A percentile compares a stretch with the other conserved stretches of the same genome.
Evolutionary conservation across 2,888 invertebrate genomes (phyloP).

Genomic region (Thera obeliscata): DNA sequence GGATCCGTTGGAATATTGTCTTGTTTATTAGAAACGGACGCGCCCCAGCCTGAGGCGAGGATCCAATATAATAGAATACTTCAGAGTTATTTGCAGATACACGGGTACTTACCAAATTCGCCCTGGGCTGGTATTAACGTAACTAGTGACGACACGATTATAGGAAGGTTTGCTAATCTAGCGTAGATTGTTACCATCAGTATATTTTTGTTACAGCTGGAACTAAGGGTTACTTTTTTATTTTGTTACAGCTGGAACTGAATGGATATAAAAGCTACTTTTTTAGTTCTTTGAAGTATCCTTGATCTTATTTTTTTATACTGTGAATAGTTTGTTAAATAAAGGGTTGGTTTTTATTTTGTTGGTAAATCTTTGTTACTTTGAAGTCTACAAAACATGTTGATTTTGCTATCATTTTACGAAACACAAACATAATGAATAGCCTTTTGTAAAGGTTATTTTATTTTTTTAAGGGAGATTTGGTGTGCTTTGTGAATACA

Average conservation of each 20-base stretch:
- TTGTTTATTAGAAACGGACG: slow-evolving; percentile 81
- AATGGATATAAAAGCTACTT: background rate
- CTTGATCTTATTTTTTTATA: background rate
- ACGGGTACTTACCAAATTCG: slow-evolving; percentile 72
- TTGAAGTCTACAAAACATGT: no score
- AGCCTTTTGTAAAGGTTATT: no score
- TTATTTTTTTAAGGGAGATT: no score
- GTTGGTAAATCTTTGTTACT: background rate
- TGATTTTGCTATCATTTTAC: no score
- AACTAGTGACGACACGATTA: slow-evolving; percentile 69
- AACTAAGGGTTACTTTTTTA: slow-evolving; percentile 4
- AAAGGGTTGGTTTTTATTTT: background rate
- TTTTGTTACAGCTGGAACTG: background rate
- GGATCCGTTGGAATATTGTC: slow-evolving; percentile 70
- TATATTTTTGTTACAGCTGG: slow-evolving; percentile 11
- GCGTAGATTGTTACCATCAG: slow-evolving; percentile 29
- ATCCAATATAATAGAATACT: slow-evolving; percentile 84
- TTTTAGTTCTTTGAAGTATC: slow-evolving; percentile 19
- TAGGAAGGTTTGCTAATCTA: slow-evolving; percentile 39
- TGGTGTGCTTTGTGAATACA: background rate
- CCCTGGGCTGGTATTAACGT: slow-evolving; percentile 75
- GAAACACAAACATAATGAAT: no score
- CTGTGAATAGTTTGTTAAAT: no score
- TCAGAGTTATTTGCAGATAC: slow-evolving; percentile 81
- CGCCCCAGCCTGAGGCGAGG: slow-evolving; percentile 73